These are phyloP conservation scores for Andricus curvator DNA, from an alignment of 2,888 invertebrate genomes.

Conservation along the genomic window DNA sequence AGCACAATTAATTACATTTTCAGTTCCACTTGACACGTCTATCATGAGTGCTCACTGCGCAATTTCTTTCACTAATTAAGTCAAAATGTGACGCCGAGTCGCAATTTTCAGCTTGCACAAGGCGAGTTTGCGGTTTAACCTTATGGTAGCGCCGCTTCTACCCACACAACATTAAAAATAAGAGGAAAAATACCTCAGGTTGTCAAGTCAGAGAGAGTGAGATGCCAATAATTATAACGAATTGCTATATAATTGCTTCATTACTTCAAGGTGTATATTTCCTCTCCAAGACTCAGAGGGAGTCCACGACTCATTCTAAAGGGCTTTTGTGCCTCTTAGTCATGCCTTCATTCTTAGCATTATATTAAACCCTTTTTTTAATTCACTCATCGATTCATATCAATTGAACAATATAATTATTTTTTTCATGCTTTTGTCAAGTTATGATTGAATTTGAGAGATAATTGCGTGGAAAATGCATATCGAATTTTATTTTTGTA, in stretches of 20 bases:
- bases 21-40: not conserved
- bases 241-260: constrained; percentile 68
- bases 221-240: constrained; percentile 67
- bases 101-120: constrained; percentile 28
- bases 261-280: constrained; percentile 48
- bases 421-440: no score
- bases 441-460: no score
- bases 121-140: constrained; percentile 30
- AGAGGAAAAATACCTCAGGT: not conserved
- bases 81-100: constrained; percentile 24
- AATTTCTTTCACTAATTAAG: constrained; percentile 32
- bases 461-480: no score
- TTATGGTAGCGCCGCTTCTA: constrained; percentile 14
- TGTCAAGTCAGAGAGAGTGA: constrained; percentile 36
- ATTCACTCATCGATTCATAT: not conserved
- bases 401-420: no score
- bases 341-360: constrained; percentile 47
- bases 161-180: not conserved
- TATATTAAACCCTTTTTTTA: constrained; percentile 8
- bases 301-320: constrained; percentile 49
- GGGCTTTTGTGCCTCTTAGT: constrained; percentile 46
- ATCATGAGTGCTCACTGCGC: not conserved
- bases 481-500: no score
- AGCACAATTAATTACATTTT: constrained; percentile 6
- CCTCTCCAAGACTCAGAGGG: constrained; percentile 51